Evolutionary conservation across 2,113 vertebrate species (phyloP).

Genomic region (Gnathonemus longibarbis): DNA sequence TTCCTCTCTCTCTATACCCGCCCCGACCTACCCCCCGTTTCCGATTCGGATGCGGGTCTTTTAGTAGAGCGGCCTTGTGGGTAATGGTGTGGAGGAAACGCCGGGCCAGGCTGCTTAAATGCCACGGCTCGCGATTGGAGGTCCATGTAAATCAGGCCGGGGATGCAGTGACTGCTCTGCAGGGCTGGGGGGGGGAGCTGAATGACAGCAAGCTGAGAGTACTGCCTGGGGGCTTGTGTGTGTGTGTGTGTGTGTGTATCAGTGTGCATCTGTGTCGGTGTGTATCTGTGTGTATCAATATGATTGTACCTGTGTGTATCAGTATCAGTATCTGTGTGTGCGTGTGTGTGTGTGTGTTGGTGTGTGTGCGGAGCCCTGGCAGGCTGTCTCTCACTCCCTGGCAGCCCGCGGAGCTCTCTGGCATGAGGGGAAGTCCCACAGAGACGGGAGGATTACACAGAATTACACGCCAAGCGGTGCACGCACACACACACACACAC

Average conservation of each 20-base stretch:
- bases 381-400: conserved; percentile 44
- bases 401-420: conserved; percentile 56
- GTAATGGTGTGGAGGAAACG: not conserved
- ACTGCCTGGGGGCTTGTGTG: not conserved
- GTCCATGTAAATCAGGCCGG: not conserved
- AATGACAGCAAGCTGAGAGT: not conserved
- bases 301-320: not conserved
- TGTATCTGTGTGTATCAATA: not conserved
- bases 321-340: conserved; percentile 15
- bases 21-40: not conserved
- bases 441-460: conserved; percentile 53
- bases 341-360: not conserved
- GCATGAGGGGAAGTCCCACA: conserved; percentile 54
- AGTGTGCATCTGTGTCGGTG: not conserved
- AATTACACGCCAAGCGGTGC: conserved; percentile 33
- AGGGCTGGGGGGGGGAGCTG: not conserved
- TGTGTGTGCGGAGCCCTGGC: conserved; percentile 32
- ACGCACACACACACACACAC: not conserved
- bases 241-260: not conserved
- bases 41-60: not conserved
- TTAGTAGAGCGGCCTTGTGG: not conserved
- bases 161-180: not conserved
- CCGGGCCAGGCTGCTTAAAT: not conserved
- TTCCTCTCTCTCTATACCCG: not conserved
- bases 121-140: not conserved